Base-by-base conservation (phyloP, 2,888 invertebrate species). In the Callyntrura guangdongensis region DNA sequence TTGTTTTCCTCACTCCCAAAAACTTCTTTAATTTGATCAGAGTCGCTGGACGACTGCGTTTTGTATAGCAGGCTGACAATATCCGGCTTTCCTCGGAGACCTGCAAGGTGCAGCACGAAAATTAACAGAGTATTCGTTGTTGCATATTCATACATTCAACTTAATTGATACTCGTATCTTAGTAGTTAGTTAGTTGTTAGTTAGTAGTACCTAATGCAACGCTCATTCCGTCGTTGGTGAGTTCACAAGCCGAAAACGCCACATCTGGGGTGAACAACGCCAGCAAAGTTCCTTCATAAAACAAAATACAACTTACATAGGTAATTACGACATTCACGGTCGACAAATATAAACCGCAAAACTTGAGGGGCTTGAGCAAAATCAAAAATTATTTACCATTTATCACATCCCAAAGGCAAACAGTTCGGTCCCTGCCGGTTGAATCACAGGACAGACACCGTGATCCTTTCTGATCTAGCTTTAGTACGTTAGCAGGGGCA, bases 391-490 rank as follows among this genome's bases (percentile, higher is more conserved):
- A 59, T 25, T 94, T 95, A 97, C 98, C 98, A 94, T 97, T 96
- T 94, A 96, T 96, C 22, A 98, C 95, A 95, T 98, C 97, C 98
- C 98, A 98, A 22, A 98, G 96, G 86, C 98, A 96, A 91, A 98
- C 96, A 49, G 97, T 97, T 77, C 96, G 96, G 95, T 98, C 98
- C 86, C 96, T 95, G 91, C 97, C 96, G 92, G 96, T 95, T 87
- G 96, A 96, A 95, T 98, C 98, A 17, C 96, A 96, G 6, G 98
- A 98, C 92, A 98, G 95, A 94, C 97, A 96, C 85, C 97, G 96
- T 77, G 96, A 96, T 49, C 98, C 98, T 0, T 96, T 95, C 82
- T 97, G 96, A 94, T 97, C 97, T 94, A 98, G 95, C 94, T 97
- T 96, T 92, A 98, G 96, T 92, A 96, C 95, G 83, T 97, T 97